Conservation (phyloP, 2,797 vertebrate genomes). For the Apodemus agrarius region DNA sequence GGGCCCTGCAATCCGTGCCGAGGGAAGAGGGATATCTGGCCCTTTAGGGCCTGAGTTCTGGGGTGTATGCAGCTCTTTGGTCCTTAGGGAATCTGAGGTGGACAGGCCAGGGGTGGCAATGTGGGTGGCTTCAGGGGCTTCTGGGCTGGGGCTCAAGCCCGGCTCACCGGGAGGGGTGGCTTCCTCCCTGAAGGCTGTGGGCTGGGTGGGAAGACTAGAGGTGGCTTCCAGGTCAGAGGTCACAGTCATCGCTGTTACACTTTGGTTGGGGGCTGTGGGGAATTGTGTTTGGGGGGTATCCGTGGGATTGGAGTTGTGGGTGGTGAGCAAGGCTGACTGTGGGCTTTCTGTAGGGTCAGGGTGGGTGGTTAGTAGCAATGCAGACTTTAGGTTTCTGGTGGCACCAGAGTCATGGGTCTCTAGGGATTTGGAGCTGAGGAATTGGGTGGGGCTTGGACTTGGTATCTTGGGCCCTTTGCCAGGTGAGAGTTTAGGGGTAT, state of each 20-base stretch:
- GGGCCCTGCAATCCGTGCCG: background rate
- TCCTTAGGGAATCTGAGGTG: background rate
- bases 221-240: background rate
- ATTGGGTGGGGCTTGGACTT: conserved; percentile 36
- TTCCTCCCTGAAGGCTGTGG: background rate
- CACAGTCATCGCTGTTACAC: background rate
- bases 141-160: background rate
- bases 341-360: background rate
- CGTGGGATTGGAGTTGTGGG: background rate
- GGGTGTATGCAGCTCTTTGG: background rate
- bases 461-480: background rate
- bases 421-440: background rate
- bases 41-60: conserved; percentile 24
- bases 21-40: background rate
- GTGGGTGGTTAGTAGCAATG: background rate
- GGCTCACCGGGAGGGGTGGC: background rate
- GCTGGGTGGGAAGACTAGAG: background rate
- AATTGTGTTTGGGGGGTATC: conserved; percentile 16
- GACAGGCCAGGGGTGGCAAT: background rate
- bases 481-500: background rate
- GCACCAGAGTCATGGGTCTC: background rate
- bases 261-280: conserved; percentile 18
- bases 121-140: background rate
- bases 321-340: background rate
- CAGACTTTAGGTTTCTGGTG: background rate